phyloP scores from a whole-genome alignment of 1,140 invertebrate genomes.

The Cherax quadricarinatus region DNA sequence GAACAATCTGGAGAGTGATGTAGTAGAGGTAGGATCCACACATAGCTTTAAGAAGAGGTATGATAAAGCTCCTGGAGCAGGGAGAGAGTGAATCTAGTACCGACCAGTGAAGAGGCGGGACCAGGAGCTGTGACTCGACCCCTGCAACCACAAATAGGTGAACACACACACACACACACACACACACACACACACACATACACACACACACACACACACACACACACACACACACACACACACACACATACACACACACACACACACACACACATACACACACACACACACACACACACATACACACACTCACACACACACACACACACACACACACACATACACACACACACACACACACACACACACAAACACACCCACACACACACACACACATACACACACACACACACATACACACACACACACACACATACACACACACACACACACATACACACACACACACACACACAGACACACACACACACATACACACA shows the following conservation, averaged over 20 bases:
- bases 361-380: constrained; percentile 11
- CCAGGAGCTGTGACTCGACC: too few species aligned
- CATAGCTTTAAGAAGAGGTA: too few species aligned
- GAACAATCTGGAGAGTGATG: too few species aligned
- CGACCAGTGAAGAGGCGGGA: too few species aligned
- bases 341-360: constrained; percentile 4
- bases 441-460: not conserved
- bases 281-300: not conserved
- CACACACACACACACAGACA: not conserved
- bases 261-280: not conserved
- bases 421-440: too few species aligned
- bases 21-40: too few species aligned
- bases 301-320: constrained; percentile 3
- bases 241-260: constrained; percentile 22
- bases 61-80: too few species aligned
- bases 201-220: constrained; percentile 27
- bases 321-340: constrained; percentile 6
- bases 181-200: not conserved
- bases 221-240: constrained; percentile 27
- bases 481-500: not conserved
- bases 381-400: not conserved
- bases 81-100: too few species aligned
- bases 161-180: too few species aligned
- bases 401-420: not conserved
- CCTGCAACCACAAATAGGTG: too few species aligned